Evolutionary conservation across 92 coral and sea anemone genomes (phyloP), one percentile per base, ranked within the genome.

Genomic region (Desmophyllum pertusum): DNA sequence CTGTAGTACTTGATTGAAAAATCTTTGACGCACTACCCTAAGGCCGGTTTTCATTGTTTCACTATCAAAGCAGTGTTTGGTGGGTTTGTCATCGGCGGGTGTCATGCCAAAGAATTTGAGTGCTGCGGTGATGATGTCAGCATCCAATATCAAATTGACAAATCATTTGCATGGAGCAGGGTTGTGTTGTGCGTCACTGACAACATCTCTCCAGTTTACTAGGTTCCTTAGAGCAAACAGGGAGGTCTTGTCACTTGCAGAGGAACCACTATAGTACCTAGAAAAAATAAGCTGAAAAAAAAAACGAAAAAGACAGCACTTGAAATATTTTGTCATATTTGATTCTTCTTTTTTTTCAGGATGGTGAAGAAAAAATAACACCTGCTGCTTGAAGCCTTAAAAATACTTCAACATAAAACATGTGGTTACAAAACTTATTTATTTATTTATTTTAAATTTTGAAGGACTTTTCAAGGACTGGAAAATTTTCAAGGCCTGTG

Each of bases 161-260:
- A 84, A 88, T 31, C 92, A 35, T 75, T 88, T 88, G 84, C 91
- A 88, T 19, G 84, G 76, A 31, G 88, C 88, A 21, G 91, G 91
- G 40, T 83, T 83, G 15, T 45, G 76, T 52, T 77, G 61, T 6
- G 70, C 85, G 55, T 83, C 88, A 21, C 85, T 69, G 2, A 84
- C 71, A 38, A 88, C 92, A 88, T 83, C 82, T 18, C 87, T 29
- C 87, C 90, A 81, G 52, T 87, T 81, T 36, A 81, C 64, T 0
- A 41, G 87, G 39, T 87, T 87, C 42, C 91, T 76, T 51, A 89
- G 13, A 36, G 92, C 89, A 85, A 89, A 89, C 25, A 80, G 86
- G 27, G 85, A 83, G 9, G 90, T 76, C 27, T 40, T 83, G 52
- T 88, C 91, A 83, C 80, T 35, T 13, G 91, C 91, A 19, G 91